These are phyloP conservation scores for Rhinoptilus africanus DNA, from an alignment of 2,113 vertebrate genomes.

Conservation along the genomic window DNA sequence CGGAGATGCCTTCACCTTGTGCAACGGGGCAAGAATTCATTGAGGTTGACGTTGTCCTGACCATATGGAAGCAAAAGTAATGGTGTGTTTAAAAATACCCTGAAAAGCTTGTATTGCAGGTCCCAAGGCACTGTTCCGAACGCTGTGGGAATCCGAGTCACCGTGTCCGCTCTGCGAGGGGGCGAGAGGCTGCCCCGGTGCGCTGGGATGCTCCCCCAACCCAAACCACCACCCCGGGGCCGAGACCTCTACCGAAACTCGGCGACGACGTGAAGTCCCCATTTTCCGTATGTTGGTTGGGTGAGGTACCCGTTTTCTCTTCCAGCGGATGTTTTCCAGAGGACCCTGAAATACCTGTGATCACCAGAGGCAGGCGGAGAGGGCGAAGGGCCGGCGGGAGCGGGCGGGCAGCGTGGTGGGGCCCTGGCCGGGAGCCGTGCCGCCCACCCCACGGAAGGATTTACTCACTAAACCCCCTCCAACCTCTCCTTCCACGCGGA, in stretches of 20 bases:
- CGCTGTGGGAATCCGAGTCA: background rate
- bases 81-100: background rate
- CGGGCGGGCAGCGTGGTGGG: rapidly evolving
- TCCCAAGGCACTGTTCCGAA: background rate
- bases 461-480: background rate
- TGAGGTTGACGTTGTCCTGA: background rate
- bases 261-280: rapidly evolving
- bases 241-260: background rate
- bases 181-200: rapidly evolving
- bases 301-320: rapidly evolving
- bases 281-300: rapidly evolving
- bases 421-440: background rate
- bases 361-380: background rate
- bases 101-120: background rate
- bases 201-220: background rate
- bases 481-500: background rate
- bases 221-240: background rate
- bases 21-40: background rate
- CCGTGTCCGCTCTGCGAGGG: rapidly evolving
- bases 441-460: background rate
- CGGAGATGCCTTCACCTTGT: background rate
- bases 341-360: background rate
- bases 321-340: background rate
- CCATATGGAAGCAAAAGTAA: rapidly evolving
- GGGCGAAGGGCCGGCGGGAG: rapidly evolving